Evolutionary conservation across 2,888 invertebrate genomes (phyloP).

Genomic region (Hirtodrosophila histrioides): DNA sequence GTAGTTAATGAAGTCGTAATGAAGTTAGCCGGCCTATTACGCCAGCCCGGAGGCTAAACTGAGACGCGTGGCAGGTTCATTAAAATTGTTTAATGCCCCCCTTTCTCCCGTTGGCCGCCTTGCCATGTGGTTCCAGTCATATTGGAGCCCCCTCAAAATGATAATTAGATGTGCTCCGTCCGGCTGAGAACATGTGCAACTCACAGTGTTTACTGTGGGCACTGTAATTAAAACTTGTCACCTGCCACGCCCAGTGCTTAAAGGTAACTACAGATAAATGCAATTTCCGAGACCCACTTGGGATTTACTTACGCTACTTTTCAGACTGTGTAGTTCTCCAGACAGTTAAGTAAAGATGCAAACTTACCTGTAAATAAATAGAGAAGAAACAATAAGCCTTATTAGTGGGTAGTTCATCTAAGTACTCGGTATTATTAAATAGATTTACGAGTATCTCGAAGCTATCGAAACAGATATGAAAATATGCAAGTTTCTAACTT

Average conservation of each 20-base stretch:
- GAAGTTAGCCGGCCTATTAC: conserved; percentile 11
- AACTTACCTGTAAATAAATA: conserved; percentile 47
- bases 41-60: background rate
- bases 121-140: background rate
- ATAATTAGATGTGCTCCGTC: conserved; percentile 8
- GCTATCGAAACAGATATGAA: no score
- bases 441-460: no score
- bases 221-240: conserved; percentile 32
- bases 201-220: conserved; percentile 3
- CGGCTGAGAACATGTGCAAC: conserved; percentile 8
- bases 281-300: background rate
- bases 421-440: background rate
- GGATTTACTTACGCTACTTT: conserved; percentile 22
- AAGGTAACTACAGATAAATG: background rate
- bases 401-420: conserved; percentile 2
- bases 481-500: no score
- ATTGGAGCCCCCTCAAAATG: conserved; percentile 1
- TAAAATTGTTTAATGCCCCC: conserved; percentile 9
- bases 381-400: conserved; percentile 1
- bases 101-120: background rate
- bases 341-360: conserved; percentile 9
- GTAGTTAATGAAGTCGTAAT: conserved; percentile 21
- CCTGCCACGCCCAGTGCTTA: conserved; percentile 5
- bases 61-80: conserved; percentile 11
- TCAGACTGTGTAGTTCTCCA: conserved; percentile 8